Conservation (phyloP, 2,113 vertebrate genomes). For the Leptocoma aspasia region DNA sequence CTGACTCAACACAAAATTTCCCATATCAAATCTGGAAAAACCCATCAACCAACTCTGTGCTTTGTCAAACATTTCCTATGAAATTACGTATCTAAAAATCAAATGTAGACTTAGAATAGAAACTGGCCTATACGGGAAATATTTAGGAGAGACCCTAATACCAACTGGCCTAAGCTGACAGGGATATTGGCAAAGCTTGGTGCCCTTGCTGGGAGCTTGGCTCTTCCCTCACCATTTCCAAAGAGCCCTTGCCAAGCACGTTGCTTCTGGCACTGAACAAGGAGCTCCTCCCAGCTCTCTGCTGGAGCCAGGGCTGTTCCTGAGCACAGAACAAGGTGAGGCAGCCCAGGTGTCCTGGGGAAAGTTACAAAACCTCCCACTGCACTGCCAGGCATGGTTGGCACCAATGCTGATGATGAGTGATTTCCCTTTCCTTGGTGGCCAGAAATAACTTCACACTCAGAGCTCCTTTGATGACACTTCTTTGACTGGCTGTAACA, state of each 20-base stretch:
- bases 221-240: background rate
- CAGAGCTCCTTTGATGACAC: background rate
- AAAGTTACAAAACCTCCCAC: background rate
- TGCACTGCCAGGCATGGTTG: accelerated
- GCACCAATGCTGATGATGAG: accelerated
- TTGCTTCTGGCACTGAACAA: background rate
- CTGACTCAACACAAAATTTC: background rate
- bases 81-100: background rate
- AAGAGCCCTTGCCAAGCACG: accelerated
- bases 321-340: background rate
- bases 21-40: background rate
- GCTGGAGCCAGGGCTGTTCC: background rate
- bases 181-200: background rate
- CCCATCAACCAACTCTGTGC: background rate
- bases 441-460: background rate
- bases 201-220: background rate
- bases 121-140: background rate
- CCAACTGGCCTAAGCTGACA: background rate
- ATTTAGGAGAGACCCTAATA: background rate
- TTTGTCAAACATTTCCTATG: background rate
- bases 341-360: background rate
- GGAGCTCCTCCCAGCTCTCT: background rate
- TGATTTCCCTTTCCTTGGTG: background rate
- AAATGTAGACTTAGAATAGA: background rate
- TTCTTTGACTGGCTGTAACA: background rate